Base-by-base conservation (phyloP, 2,797 vertebrate species). In the Chelon labrosus region DNA sequence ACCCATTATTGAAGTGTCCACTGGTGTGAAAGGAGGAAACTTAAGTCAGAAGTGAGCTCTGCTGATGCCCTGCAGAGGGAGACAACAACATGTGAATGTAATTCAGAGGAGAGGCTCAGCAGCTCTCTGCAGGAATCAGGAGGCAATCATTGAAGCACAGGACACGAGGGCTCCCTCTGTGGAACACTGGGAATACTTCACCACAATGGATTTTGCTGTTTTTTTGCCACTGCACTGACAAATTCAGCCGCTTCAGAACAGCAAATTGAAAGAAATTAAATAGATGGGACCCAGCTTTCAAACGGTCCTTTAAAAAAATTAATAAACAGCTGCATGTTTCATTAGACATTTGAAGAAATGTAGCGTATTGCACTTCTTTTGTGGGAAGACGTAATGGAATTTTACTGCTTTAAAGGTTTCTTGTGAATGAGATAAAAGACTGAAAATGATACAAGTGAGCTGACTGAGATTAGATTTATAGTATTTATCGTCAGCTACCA, bases 21-120 rank as follows among this genome's bases (percentile, higher is more conserved):
- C 80, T 85, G 70, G 74, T 64, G 85, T 64, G 39, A 25, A 3
- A 4, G 16, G 9, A 60, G 62, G 47, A 58, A 54, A 75, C 2
- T 63, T 5, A 17, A 17, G 22, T 10, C 0, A 51, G 46, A 0
- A 10, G 7, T 16, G 37, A 60, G 62, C 20, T 79, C 74, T 22
- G 55, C 56, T 35, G 14, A 10, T 11, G 47, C 5, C 86, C 92
- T 83, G 82, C 84, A 93, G 93, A 82, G 90, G 93, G 91, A 81
- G 91, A 84, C 82, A 88, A 25, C 8, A n/a, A 52, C 71, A 10
- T 3, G 4, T 51, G 47, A 20, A 65, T 78, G 55, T 10, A 7
- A 27, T 0, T n/a, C 27, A 35, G 54, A 7, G 37, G 42, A 19
- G 22, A 35, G 10, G 17, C 39, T 68, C 5, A 60, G 10, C 63